Conservation (phyloP, 2,113 vertebrate species). For the Melanostigma gelatinosum region DNA sequence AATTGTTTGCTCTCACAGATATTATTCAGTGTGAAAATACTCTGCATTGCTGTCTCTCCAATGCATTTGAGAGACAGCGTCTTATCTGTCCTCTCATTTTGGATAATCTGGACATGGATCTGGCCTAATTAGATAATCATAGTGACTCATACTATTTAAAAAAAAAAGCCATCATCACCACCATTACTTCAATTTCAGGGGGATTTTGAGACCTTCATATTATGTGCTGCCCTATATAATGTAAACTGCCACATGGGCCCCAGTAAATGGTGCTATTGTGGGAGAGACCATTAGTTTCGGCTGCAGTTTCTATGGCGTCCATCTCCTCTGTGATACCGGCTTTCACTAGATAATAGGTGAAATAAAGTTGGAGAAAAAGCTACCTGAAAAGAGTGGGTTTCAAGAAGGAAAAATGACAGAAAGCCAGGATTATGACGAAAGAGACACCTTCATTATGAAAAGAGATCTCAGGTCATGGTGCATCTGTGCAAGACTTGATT, state of each 20-base stretch:
- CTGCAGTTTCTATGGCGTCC: conserved; percentile 54
- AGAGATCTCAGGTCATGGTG: not conserved
- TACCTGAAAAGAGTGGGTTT: conserved; percentile 22
- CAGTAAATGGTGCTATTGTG: conserved; percentile 66
- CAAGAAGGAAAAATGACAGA: not conserved
- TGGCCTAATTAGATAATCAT: conserved; percentile 32
- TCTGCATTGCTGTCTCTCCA: conserved; percentile 11
- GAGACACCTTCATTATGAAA: not conserved
- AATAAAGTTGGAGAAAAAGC: conserved; percentile 35
- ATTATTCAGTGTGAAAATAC: conserved; percentile 31
- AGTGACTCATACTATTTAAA: conserved; percentile 26
- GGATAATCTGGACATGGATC: conserved; percentile 17
- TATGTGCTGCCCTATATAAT: conserved; percentile 44
- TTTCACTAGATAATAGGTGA: conserved; percentile 41
- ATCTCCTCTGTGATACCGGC: conserved; percentile 33
- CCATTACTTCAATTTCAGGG: conserved; percentile 21
- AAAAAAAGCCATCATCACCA: conserved; percentile 14
- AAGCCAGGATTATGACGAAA: conserved; percentile 6
- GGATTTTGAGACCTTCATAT: conserved; percentile 48
- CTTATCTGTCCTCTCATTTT: conserved; percentile 30
- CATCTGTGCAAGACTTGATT: not conserved
- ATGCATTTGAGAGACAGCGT: not conserved
- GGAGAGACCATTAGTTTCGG: conserved; percentile 41
- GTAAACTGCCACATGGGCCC: conserved; percentile 23
- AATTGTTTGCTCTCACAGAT: conserved; percentile 21